phyloP scores from a whole-genome alignment of 2,888 invertebrate species.

The Amphimallon solstitiale region DNA sequence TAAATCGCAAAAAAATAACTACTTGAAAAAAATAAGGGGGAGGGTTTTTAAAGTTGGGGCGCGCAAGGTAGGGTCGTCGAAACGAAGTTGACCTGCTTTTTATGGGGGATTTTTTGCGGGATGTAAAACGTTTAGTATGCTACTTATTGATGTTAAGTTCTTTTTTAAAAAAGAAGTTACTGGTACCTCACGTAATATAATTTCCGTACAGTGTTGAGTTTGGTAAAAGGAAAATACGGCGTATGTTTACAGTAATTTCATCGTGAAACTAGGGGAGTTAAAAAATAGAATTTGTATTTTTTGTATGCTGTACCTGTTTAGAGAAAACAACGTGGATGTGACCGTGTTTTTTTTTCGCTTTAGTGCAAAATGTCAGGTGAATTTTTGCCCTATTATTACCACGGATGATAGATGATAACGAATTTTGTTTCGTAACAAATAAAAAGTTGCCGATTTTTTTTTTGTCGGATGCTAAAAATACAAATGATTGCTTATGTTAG shows the following conservation, averaged over 20 bases:
- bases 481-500: background rate
- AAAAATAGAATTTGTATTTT: slow-evolving; percentile 47
- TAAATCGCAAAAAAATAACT: background rate
- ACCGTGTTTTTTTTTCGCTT: background rate
- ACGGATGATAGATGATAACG: slow-evolving; percentile 13
- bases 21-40: background rate
- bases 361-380: slow-evolving; percentile 48
- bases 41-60: background rate
- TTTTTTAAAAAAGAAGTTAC: slow-evolving; percentile 51
- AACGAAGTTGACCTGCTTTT: slow-evolving; percentile 49
- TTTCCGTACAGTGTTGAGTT: slow-evolving; percentile 48
- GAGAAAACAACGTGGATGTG: background rate
- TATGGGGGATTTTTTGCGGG: slow-evolving; percentile 58
- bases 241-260: background rate
- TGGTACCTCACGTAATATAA: background rate
- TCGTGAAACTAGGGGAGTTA: slow-evolving; percentile 39
- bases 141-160: slow-evolving; percentile 57
- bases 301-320: slow-evolving; percentile 53
- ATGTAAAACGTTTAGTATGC: slow-evolving; percentile 59
- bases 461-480: background rate
- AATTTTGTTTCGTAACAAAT: slow-evolving; percentile 1
- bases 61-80: background rate
- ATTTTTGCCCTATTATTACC: slow-evolving; percentile 36
- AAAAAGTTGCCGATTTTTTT: background rate
- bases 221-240: background rate